A percentile compares a stretch with the other conserved stretches of the same genome.
phyloP scores from a whole-genome alignment of 2,888 invertebrate genomes.

The Drosophila helvetica region DNA sequence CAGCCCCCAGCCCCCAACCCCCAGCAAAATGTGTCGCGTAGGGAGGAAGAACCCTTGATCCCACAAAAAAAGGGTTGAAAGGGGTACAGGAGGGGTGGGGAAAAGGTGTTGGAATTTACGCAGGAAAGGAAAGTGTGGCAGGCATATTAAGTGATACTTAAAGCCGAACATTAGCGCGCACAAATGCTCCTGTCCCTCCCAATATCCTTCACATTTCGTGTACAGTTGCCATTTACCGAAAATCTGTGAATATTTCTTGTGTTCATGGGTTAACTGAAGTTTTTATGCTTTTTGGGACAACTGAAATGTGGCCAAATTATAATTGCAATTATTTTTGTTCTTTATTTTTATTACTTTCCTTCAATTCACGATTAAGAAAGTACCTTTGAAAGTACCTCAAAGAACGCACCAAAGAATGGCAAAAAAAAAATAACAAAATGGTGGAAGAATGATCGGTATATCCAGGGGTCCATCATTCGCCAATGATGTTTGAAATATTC shows the following conservation, averaged over 20 bases:
- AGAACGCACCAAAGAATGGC: no score
- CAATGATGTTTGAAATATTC: no score
- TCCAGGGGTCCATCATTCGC: no score
- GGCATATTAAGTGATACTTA: slow-evolving; percentile 43
- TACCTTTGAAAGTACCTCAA: no score
- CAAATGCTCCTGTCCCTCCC: slow-evolving; percentile 3
- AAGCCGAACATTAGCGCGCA: slow-evolving; percentile 14
- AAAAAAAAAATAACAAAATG: no score
- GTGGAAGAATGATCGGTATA: no score
- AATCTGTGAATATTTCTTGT: neutral
- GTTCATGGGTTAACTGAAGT: neutral
- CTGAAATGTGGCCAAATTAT: neutral
- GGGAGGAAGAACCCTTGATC: slow-evolving; percentile 13
- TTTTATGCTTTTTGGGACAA: neutral
- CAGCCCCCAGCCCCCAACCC: neutral
- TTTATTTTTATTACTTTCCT: neutral
- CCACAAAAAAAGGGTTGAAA: neutral
- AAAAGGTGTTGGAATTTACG: slow-evolving; percentile 60
- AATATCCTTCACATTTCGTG: neutral
- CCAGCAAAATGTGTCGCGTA: slow-evolving; percentile 57
- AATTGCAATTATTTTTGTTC: neutral
- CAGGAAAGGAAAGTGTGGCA: slow-evolving; percentile 24
- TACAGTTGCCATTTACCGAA: slow-evolving; percentile 5
- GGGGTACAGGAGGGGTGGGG: slow-evolving; percentile 1
- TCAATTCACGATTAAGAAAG: no score